Base-by-base conservation (phyloP, 1,140 invertebrate species). In the Conus betulinus region DNA sequence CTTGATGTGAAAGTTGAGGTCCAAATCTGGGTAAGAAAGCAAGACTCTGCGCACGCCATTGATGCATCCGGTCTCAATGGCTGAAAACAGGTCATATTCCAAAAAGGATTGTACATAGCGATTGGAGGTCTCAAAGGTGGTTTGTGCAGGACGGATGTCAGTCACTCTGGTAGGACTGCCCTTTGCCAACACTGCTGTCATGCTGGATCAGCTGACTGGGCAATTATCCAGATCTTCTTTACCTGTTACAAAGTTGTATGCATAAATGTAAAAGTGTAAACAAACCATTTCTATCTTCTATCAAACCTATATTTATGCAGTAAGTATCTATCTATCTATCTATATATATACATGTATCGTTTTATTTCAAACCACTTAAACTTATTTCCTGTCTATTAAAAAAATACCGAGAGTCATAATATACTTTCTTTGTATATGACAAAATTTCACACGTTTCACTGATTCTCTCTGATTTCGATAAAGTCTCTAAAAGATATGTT, bases 1-100 rank as follows among this genome's bases (percentile, higher is more conserved):
- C 89, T 93, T 92, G 7, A 94, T 93, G 82, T 92, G 91, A 78
- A 92, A 91, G 84, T 94, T 94, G 55, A 94, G 91, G 92, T 94
- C 93, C 79, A 93, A 90, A 89, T 93, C 93, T 83, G 93, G 93
- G 90, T 93, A 92, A 27, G 93, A 94, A 67, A 93, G 87, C 0
- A 94, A 82, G 52, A 94, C 92, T 88, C 92, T 93, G 55, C 93
- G 85, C 23, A 93, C 93, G 60, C 88, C 89, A 74, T 79, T 90
- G 39, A 91, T 83, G 13, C 88, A 91, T 5, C 91, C 91, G 25
- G 88, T 81, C 82, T 91, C 91, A 79, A 93, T 92, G 52, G 93
- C 93, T 88, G 92, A 90, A 88, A 93, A 93, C 25, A 94, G 78
- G 90, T 94, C 93, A 90, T 93, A 94, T 27, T 91, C 91, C 27